Conservation (phyloP, 1,140 invertebrate species). For the Drosophila miranda region DNA sequence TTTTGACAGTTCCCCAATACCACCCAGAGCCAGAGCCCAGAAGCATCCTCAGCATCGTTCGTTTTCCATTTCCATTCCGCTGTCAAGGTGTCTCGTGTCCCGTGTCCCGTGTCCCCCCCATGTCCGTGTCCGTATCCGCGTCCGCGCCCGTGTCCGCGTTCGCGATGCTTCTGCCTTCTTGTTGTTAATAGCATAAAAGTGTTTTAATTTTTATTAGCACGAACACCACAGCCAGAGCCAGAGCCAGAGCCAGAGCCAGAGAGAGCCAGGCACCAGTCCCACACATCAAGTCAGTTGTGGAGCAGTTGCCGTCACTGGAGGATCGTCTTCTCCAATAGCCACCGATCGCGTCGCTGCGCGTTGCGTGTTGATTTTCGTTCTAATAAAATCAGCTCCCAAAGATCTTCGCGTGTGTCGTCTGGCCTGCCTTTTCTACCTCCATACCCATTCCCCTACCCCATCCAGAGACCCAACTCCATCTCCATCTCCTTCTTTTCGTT, state of each 20-base stretch:
- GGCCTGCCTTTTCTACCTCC: slow-evolving; percentile 18
- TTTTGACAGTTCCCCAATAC: slow-evolving; percentile 41
- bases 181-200: slow-evolving; percentile 76
- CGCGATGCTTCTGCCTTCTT: slow-evolving; percentile 54
- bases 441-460: no score
- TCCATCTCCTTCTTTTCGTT: slow-evolving; percentile 3
- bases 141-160: slow-evolving; percentile 18
- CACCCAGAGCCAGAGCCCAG: slow-evolving; percentile 26
- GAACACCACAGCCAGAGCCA: slow-evolving; percentile 43
- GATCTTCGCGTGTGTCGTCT: slow-evolving; percentile 60
- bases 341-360: slow-evolving; percentile 1
- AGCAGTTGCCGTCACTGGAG: slow-evolving; percentile 57
- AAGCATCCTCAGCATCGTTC: slow-evolving; percentile 31
- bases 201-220: slow-evolving; percentile 79
- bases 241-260: neutral
- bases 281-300: slow-evolving; percentile 55
- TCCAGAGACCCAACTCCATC: neutral
- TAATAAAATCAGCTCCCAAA: slow-evolving; percentile 65
- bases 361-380: slow-evolving; percentile 57
- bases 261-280: slow-evolving; percentile 14
- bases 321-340: slow-evolving; percentile 31
- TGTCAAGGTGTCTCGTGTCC: slow-evolving; percentile 42
- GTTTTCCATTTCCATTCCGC: slow-evolving; percentile 33
- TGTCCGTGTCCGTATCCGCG: slow-evolving; percentile 17
- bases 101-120: neutral